Evolutionary conservation across 2,797 vertebrate species (phyloP).

Genomic region (Smutsia temminckii): DNA sequence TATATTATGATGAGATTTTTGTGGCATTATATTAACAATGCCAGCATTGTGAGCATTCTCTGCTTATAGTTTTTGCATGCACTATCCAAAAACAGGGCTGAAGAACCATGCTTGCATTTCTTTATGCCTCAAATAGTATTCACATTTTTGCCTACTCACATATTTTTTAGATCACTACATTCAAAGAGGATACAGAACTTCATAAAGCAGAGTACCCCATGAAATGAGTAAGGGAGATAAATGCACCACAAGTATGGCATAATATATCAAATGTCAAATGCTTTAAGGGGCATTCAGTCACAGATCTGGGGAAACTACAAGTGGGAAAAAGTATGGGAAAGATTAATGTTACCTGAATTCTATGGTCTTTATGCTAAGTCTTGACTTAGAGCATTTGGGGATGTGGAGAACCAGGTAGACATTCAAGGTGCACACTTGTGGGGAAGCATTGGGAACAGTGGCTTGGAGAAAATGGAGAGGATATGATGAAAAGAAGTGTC

Average conservation of each 20-base stretch:
- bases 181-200: neutral
- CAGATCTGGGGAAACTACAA: conserved; percentile 28
- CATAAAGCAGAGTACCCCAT: neutral
- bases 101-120: neutral
- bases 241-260: neutral
- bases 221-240: conserved; percentile 2
- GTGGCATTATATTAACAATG: neutral
- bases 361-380: neutral
- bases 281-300: conserved; percentile 13
- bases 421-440: neutral
- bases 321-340: neutral
- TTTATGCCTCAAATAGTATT: neutral
- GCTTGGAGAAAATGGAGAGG: neutral
- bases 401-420: neutral
- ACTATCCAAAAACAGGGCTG: neutral
- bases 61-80: neutral
- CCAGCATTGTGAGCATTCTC: neutral
- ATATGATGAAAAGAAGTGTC: neutral
- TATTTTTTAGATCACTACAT: neutral
- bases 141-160: neutral
- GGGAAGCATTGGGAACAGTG: neutral
- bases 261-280: conserved; percentile 32
- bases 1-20: neutral
- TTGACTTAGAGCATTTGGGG: neutral
- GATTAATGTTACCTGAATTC: conserved; percentile 22